Evolutionary conservation across 2,113 vertebrate genomes (phyloP).

Genomic region (chimpanzee (Pan troglodytes)): DNA sequence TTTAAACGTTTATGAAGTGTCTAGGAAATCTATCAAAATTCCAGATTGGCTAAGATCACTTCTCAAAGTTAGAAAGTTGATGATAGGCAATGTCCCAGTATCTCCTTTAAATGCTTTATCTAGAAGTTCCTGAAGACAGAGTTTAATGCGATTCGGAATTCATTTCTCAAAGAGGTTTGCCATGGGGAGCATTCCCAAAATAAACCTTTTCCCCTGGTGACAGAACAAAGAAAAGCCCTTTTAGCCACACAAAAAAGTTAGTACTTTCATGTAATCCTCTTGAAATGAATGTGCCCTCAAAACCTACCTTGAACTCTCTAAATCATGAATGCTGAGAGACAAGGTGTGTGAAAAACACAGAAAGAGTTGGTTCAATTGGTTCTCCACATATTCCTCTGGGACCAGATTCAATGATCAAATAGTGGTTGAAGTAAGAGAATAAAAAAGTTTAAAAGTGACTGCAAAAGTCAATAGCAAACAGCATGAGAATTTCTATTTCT

Average conservation of each 20-base stretch:
- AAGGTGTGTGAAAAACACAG: constrained; percentile 33
- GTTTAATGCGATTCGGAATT: constrained; percentile 44
- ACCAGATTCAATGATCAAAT: constrained; percentile 38
- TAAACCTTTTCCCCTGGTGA: constrained; percentile 45
- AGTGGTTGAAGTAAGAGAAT: constrained; percentile 32
- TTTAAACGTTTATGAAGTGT: neutral
- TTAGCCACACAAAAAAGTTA: constrained; percentile 27
- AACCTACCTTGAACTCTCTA: constrained; percentile 46
- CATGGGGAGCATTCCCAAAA: neutral
- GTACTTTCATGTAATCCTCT: constrained; percentile 59
- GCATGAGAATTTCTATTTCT: neutral
- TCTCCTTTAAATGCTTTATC: neutral
- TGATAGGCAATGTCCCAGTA: neutral
- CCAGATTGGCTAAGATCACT: neutral
- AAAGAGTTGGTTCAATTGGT: neutral
- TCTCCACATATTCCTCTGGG: constrained; percentile 13
- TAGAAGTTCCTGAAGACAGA: constrained; percentile 2
- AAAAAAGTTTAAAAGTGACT: constrained; percentile 15
- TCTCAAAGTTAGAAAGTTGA: constrained; percentile 13
- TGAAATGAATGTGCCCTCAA: constrained; percentile 20
- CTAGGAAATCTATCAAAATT: neutral
- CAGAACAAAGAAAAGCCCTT: constrained; percentile 54
- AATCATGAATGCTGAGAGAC: constrained; percentile 51
- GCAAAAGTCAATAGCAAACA: constrained; percentile 32
- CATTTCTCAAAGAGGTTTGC: constrained; percentile 48